These are phyloP conservation scores for Osmerus mordax DNA, from an alignment of 2,113 vertebrate genomes.

Conservation along the genomic window DNA sequence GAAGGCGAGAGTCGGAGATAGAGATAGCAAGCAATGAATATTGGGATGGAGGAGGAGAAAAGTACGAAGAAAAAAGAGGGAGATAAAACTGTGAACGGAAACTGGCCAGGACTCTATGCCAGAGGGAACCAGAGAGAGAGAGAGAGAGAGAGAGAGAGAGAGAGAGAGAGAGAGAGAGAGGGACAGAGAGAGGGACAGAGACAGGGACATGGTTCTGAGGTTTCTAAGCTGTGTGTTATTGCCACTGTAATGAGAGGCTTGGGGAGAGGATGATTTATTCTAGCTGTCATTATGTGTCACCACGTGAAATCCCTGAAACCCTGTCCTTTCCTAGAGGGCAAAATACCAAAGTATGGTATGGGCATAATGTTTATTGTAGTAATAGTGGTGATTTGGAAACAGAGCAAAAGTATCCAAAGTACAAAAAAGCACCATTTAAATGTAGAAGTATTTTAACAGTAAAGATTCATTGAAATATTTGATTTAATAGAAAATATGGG, in stretches of 20 bases:
- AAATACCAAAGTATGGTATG: neutral
- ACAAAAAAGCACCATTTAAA: no score
- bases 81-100: conserved; percentile 12
- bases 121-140: neutral
- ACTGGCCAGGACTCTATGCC: conserved; percentile 6
- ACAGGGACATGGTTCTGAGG: conserved; percentile 1
- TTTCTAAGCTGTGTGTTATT: conserved; percentile 23
- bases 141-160: neutral
- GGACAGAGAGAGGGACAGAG: neutral
- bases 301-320: conserved; percentile 27
- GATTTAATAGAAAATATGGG: no score
- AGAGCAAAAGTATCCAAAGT: no score
- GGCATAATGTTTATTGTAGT: neutral
- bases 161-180: neutral
- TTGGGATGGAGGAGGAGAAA: neutral
- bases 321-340: conserved; percentile 8
- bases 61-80: conserved; percentile 2
- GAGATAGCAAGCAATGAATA: neutral
- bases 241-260: conserved; percentile 41
- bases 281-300: conserved; percentile 38
- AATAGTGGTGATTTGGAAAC: neutral
- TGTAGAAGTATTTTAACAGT: no score
- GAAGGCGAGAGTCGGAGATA: neutral
- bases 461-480: no score
- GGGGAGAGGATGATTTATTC: conserved; percentile 32